Evolutionary conservation across 2,888 invertebrate species (phyloP).

Genomic region (Malthinus flaveolus): DNA sequence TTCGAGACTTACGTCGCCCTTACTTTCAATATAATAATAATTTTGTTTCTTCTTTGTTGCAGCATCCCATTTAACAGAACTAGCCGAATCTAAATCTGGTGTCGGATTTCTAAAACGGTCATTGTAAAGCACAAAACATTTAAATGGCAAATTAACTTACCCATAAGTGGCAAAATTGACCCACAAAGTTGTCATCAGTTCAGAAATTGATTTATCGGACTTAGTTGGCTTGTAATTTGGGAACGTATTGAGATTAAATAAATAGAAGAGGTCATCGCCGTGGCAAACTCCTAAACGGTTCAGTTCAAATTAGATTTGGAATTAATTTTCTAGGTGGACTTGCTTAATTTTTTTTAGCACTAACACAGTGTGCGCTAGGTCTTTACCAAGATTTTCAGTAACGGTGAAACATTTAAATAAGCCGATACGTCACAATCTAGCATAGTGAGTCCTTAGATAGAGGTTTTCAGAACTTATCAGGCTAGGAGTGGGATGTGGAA

Average conservation of each 20-base stretch:
- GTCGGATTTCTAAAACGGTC: constrained; percentile 67
- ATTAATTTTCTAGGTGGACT: too few relatives aligned
- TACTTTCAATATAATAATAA: constrained; percentile 58
- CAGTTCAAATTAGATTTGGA: too few relatives aligned
- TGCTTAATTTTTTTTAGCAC: too few relatives aligned
- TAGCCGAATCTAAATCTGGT: constrained; percentile 53
- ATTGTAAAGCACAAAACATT: constrained; percentile 60
- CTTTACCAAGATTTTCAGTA: too few relatives aligned
- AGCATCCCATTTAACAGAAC: constrained; percentile 62
- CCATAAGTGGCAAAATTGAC: constrained; percentile 75
- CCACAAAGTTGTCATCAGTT: constrained; percentile 69
- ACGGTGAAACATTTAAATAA: too few relatives aligned
- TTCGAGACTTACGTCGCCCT: constrained; percentile 39
- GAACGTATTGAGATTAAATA: constrained; percentile 63
- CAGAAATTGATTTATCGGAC: constrained; percentile 63
- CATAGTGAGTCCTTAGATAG: too few relatives aligned
- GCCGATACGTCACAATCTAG: too few relatives aligned
- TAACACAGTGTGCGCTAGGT: too few relatives aligned
- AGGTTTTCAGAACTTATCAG: too few relatives aligned
- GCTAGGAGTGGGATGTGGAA: too few relatives aligned
- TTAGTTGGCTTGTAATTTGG: constrained; percentile 60
- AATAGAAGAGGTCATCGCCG: constrained; percentile 80
- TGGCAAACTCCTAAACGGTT: constrained; percentile 77
- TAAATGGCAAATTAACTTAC: constrained; percentile 49
- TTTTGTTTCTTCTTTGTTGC: constrained; percentile 58